phyloP scores from a whole-genome alignment of 2,797 vertebrate genomes.

The Spheniscus humboldti region DNA sequence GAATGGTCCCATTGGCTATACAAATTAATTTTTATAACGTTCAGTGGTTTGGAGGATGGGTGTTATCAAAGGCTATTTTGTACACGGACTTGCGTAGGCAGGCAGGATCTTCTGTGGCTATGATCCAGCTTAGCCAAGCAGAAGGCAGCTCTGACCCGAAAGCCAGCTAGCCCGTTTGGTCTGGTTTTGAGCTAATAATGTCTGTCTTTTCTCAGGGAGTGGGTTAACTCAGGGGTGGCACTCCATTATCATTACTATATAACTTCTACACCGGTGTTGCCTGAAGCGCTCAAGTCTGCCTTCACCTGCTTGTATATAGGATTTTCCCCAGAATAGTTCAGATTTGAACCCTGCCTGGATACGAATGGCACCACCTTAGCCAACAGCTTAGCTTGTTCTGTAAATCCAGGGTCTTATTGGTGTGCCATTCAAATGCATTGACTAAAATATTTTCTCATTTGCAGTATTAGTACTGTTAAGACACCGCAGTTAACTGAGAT shows the following conservation, averaged over 20 bases:
- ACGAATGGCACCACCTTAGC: background rate
- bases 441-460: background rate
- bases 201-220: background rate
- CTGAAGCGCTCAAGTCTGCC: background rate
- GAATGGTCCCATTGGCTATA: background rate
- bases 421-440: background rate
- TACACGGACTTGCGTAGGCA: background rate
- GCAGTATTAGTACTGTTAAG: background rate
- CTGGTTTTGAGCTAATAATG: background rate
- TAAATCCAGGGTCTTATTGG: background rate
- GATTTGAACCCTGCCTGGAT: background rate
- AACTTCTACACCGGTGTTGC: accelerated
- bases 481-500: background rate
- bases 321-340: background rate
- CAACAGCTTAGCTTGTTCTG: background rate
- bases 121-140: background rate
- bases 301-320: background rate
- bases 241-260: background rate
- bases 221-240: background rate
- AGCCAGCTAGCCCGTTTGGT: background rate
- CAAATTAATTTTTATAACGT: background rate
- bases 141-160: background rate
- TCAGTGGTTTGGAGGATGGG: background rate
- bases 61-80: background rate
- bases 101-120: background rate